These are phyloP conservation scores for Ceyx erithaca DNA, from an alignment of 2,797 vertebrate genomes.

Conservation along the genomic window DNA sequence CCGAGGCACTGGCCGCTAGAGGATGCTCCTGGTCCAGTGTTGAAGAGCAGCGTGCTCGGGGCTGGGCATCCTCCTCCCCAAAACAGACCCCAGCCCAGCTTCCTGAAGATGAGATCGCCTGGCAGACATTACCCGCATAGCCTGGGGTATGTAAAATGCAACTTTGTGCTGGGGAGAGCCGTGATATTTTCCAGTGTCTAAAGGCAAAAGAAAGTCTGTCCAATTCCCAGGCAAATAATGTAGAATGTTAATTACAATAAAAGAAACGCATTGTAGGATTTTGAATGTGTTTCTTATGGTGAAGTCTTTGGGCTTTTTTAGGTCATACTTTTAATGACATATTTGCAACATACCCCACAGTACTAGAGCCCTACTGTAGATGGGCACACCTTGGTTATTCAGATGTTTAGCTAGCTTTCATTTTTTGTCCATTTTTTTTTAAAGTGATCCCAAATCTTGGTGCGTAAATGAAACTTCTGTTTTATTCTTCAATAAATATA, in stretches of 20 bases:
- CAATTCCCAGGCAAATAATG: not conserved
- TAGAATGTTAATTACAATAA: not conserved
- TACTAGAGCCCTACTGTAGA: not conserved
- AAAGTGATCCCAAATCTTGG: not conserved
- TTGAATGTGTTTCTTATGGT: not conserved
- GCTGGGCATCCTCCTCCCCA: not conserved
- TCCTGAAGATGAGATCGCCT: not conserved
- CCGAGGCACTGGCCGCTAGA: constrained; percentile 50
- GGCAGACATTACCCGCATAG: rapidly evolving
- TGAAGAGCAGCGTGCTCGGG: not conserved
- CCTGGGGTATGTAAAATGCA: not conserved
- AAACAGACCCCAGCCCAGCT: not conserved
- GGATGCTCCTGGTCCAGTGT: constrained; percentile 40
- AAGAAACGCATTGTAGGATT: not conserved
- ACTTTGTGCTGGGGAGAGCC: not conserved
- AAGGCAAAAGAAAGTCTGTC: not conserved
- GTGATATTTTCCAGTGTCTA: rapidly evolving
- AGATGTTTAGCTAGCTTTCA: not conserved
- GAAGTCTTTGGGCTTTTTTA: not conserved
- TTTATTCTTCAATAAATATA: not conserved
- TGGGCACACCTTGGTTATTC: not conserved
- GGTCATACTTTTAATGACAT: not conserved
- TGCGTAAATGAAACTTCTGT: not conserved
- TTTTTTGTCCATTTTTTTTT: not conserved
- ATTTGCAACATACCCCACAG: not conserved